Evolutionary conservation across 2,888 invertebrate species (phyloP).

Genomic region (Luperina testacea): DNA sequence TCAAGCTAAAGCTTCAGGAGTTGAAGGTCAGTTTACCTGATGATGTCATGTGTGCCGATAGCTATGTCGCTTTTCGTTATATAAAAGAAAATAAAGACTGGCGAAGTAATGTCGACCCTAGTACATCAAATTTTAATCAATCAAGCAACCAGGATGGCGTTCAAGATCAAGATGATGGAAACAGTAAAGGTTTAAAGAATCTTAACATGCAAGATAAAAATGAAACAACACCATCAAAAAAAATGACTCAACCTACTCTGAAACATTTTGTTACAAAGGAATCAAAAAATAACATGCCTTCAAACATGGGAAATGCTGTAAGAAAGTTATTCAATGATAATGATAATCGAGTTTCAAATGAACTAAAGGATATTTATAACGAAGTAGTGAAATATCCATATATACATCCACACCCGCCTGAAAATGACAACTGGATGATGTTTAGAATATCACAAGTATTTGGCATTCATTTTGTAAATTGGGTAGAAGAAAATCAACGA

Average conservation of each 20-base stretch:
- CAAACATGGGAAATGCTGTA: background rate
- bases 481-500: conserved; percentile 25
- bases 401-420: background rate
- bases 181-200: background rate
- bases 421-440: conserved; percentile 17
- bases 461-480: conserved; percentile 12
- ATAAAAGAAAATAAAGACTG: background rate
- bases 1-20: conserved; percentile 7
- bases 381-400: background rate
- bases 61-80: background rate
- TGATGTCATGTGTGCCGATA: conserved; percentile 29
- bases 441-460: conserved; percentile 17
- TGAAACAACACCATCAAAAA: conserved; percentile 19
- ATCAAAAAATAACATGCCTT: background rate
- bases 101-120: background rate
- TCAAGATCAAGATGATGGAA: background rate
- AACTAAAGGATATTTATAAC: background rate
- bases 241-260: background rate
- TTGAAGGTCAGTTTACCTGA: conserved; percentile 8
- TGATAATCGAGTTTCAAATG: background rate
- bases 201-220: conserved; percentile 16
- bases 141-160: background rate
- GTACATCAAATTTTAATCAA: background rate
- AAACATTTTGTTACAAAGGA: background rate
- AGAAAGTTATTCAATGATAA: background rate